Evolutionary conservation across 2,797 vertebrate genomes (phyloP).

Genomic region (Halcyon chelicuti): DNA sequence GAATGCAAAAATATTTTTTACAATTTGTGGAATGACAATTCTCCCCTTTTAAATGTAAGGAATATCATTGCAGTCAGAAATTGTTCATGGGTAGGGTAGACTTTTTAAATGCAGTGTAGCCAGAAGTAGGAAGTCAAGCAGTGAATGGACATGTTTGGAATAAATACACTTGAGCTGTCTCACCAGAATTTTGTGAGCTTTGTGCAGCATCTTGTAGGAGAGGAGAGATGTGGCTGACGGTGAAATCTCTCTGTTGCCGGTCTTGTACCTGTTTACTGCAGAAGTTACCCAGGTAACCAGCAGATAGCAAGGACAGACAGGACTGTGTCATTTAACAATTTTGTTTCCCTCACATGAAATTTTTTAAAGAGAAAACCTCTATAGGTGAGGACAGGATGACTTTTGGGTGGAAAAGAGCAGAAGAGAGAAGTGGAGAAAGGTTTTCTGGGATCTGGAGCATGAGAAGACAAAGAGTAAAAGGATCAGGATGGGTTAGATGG

Average conservation of each 20-base stretch:
- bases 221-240: not conserved
- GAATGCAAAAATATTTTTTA: not conserved
- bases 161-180: not conserved
- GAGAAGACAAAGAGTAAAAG: not conserved
- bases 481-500: not conserved
- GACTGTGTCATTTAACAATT: not conserved
- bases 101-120: not conserved
- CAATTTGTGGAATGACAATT: not conserved
- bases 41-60: not conserved
- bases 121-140: not conserved
- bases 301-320: not conserved
- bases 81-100: not conserved
- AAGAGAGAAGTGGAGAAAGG: not conserved
- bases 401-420: not conserved
- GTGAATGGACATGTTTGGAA: not conserved
- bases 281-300: not conserved
- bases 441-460: not conserved
- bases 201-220: not conserved
- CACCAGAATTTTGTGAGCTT: not conserved
- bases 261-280: not conserved
- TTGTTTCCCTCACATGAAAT: not conserved
- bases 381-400: not conserved
- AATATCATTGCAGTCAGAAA: not conserved
- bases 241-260: not conserved
- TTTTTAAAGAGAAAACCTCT: not conserved